Percentiles rank a stretch among this genome's conserved stretches.
Conservation (phyloP, 37 sponge, comb jelly and placozoan genomes). For the Cliona cf. orientalis region DNA sequence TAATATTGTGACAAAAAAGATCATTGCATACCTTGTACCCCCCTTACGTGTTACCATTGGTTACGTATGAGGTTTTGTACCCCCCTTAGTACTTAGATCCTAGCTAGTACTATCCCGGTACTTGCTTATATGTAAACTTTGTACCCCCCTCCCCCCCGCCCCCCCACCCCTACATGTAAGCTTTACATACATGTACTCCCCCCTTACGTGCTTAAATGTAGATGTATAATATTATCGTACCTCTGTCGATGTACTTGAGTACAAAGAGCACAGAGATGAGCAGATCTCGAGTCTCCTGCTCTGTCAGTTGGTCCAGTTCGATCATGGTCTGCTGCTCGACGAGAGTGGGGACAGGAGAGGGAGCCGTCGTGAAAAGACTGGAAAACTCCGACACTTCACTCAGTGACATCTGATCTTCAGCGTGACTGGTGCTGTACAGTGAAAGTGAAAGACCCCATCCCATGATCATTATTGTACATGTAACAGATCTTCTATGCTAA, state of each 20-base stretch:
- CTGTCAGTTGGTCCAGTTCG: slow-evolving; percentile 46
- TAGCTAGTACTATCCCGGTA: too few relatives aligned
- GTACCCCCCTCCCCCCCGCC: not conserved
- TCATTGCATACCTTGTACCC: too few relatives aligned
- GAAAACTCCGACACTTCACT: too few relatives aligned
- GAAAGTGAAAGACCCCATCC: too few relatives aligned
- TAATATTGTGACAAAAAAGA: too few relatives aligned
- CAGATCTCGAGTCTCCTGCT: slow-evolving; percentile 75
- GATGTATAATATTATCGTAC: slow-evolving; percentile 10
- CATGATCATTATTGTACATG: too few relatives aligned
- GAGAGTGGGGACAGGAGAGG: not conserved
- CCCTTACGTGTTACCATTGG: not conserved
- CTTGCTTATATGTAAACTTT: too few relatives aligned
- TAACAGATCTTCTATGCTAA: too few relatives aligned
- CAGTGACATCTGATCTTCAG: not conserved
- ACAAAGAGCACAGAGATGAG: slow-evolving; percentile 85
- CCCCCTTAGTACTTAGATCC: not conserved
- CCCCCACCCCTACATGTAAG: not conserved
- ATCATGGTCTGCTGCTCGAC: slow-evolving; percentile 11
- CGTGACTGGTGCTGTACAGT: too few relatives aligned
- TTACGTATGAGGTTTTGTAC: not conserved
- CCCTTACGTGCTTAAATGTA: not conserved
- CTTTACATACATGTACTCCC: not conserved
- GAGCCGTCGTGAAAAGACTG: not conserved
- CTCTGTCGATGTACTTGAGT: slow-evolving; percentile 79